Percentiles rank a stretch among this genome's conserved stretches.
phyloP scores from a whole-genome alignment of 2,888 invertebrate genomes.

The Ectemnius cavifrons region DNA sequence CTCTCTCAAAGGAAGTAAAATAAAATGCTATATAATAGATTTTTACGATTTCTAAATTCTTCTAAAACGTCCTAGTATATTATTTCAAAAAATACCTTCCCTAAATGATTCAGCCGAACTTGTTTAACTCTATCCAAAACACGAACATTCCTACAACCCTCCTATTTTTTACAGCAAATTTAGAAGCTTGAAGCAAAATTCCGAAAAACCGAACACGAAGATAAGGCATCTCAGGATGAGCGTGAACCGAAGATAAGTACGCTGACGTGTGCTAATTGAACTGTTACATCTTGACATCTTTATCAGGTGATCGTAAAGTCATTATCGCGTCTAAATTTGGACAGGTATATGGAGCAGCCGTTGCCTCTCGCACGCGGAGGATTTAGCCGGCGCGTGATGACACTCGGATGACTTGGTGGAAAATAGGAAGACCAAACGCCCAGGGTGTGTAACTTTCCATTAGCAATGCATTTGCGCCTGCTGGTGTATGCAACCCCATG shows the following conservation, averaged over 20 bases:
- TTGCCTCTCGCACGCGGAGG: background rate
- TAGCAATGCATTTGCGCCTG: background rate
- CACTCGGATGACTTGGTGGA: background rate
- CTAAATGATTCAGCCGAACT: too few relatives aligned
- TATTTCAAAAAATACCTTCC: too few relatives aligned
- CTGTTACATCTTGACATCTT: too few relatives aligned
- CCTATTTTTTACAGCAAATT: background rate
- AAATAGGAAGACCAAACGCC: background rate
- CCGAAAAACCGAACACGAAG: too few relatives aligned
- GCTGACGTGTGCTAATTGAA: too few relatives aligned
- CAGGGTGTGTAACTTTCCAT: background rate
- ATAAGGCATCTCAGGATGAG: too few relatives aligned
- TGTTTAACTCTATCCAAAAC: too few relatives aligned
- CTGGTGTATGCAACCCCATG: background rate
- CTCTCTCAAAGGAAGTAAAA: too few relatives aligned
- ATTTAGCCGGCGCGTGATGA: background rate
- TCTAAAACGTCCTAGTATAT: too few relatives aligned
- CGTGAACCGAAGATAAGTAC: too few relatives aligned
- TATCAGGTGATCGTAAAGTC: background rate
- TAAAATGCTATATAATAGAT: too few relatives aligned
- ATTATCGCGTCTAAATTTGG: slow-evolving; percentile 7
- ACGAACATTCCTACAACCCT: background rate
- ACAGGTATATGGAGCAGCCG: background rate
- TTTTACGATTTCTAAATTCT: too few relatives aligned
- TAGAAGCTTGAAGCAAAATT: background rate